These are phyloP conservation scores for Mohoua ochrocephala DNA, from an alignment of 2,113 vertebrate species.

Conservation along the genomic window DNA sequence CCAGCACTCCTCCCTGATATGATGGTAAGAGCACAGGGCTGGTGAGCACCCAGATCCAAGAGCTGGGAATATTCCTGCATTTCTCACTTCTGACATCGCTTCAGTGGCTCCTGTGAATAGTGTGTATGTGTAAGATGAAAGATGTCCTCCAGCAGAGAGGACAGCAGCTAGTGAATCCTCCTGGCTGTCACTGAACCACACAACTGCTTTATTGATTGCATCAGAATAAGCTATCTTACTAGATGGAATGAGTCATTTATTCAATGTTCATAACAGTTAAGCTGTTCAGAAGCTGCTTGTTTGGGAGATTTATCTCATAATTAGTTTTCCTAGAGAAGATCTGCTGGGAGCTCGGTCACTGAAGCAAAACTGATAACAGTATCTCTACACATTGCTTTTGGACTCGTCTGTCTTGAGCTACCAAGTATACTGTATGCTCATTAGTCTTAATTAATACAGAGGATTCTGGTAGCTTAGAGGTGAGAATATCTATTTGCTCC, in stretches of 20 bases:
- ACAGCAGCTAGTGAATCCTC: not conserved
- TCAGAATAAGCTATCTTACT: not conserved
- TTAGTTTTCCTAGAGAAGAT: conserved; percentile 18
- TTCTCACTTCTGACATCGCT: not conserved
- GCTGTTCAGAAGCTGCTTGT: conserved; percentile 26
- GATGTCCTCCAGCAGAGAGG: not conserved
- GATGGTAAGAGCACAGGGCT: not conserved
- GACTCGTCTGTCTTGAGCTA: not conserved
- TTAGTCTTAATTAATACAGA: not conserved
- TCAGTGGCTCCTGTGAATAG: not conserved
- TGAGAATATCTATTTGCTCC: not conserved
- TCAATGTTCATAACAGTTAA: conserved; percentile 18
- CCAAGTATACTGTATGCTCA: not conserved
- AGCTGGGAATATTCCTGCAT: not conserved
- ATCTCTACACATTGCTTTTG: not conserved
- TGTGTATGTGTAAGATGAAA: not conserved
- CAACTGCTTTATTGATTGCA: not conserved
- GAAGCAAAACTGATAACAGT: not conserved
- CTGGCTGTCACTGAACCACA: not conserved
- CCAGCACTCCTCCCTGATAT: not conserved
- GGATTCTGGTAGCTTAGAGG: not conserved
- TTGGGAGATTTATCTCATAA: conserved; percentile 27
- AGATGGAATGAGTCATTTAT: conserved; percentile 8
- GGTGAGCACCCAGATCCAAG: not conserved
- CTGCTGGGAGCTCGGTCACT: not conserved